Percentiles rank a stretch among this genome's conserved stretches.
Conservation (phyloP, 2,888 invertebrate genomes). For the Trileptium ribeirensis region DNA sequence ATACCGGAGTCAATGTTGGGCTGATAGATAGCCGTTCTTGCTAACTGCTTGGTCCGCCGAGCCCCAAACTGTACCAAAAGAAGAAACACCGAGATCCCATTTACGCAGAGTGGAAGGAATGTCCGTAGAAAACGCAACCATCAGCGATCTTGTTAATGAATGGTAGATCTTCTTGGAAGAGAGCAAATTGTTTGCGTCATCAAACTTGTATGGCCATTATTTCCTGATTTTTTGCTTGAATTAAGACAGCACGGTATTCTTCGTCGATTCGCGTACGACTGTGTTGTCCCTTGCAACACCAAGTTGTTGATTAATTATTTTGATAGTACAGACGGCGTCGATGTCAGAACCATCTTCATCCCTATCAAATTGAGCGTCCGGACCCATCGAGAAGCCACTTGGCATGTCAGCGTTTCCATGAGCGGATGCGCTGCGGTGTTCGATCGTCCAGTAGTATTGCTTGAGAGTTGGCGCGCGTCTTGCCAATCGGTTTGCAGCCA, state of each 20-base stretch:
- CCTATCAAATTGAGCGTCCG: not conserved
- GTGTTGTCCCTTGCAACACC: no score
- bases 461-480: conserved; percentile 7
- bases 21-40: no score
- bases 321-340: not conserved
- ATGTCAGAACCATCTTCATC: not conserved
- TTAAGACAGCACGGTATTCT: no score
- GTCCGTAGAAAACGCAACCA: not conserved
- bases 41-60: no score
- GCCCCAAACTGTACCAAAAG: no score
- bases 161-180: not conserved
- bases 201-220: not conserved
- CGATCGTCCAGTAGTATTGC: not conserved
- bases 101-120: not conserved
- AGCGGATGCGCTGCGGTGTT: not conserved
- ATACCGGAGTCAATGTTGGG: no score
- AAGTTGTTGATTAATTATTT: no score
- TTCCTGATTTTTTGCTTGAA: no score
- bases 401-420: not conserved
- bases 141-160: not conserved
- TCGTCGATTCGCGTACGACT: no score
- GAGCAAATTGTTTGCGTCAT: not conserved
- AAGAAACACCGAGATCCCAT: no score
- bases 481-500: conserved; percentile 37
- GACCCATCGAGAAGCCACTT: conserved; percentile 4